Base-by-base conservation (phyloP, 2,113 vertebrate species). In the Elephas maximus region DNA sequence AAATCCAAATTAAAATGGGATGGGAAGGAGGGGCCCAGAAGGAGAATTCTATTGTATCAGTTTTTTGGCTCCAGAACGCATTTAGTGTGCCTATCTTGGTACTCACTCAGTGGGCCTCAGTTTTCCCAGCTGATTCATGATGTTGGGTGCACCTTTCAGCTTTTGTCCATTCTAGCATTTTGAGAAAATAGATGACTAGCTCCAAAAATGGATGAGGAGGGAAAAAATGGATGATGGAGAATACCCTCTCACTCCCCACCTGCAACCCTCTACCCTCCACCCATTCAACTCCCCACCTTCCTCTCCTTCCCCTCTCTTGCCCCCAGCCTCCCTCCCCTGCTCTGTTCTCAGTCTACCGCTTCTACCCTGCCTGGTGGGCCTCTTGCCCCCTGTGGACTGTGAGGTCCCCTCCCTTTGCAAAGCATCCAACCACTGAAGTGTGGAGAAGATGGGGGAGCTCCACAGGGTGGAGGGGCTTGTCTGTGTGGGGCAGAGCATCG, bases 1-100 rank as follows among this genome's bases (percentile, higher is more conserved):
- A 87, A 96, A 41, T 45, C 83, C 93, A 95, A 84, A 93, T 93
- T 51, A 62, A 90, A 57, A 63, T 6, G 9, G 6, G 45, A 6
- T 21, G 9, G 9, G 6, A 8, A 28, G 11, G 37, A 63, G 41
- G 8, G 28, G 2, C 26, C 23, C 20, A 14, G 71, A 45, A 86
- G 14, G 28, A 26, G 41, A 11, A 9, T n/a, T 67, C 37, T 73
- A 1, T 24, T 30, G 63, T 45, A 24, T 45, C 45, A 33, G 23
- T 79, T 51, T 79, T 62, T 37, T 5, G 9, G 5, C 15, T 60
- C 48, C 53, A 7, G 10, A 23, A 23, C 0, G 0, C 65, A 28
- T 17, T 76, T 53, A 7, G 23, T 28, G n/a, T 51, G 24, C 57
- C 18, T 24, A 20, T 62, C 11, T 9, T 78, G 69, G 60, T 15